Evolutionary conservation across 2,888 invertebrate species (phyloP).

Genomic region (Nezara viridula): DNA sequence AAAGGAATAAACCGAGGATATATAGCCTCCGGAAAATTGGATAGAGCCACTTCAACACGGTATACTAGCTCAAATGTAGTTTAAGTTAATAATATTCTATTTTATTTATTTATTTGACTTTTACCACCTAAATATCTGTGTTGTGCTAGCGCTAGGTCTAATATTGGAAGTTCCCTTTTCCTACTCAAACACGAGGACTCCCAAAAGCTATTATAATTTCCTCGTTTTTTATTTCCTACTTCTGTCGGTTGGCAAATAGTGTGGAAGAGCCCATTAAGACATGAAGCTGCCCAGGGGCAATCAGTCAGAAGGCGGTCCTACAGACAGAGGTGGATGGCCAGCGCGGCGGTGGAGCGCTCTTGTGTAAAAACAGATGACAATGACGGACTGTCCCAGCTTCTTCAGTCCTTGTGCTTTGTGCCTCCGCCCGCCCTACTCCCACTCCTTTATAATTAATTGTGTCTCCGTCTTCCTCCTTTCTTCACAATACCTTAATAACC

Average conservation of each 20-base stretch:
- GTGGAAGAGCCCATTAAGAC: neutral
- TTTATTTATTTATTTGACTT: too few species aligned
- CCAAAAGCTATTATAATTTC: neutral
- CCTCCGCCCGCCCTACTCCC: conserved; percentile 28
- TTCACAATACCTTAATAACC: neutral
- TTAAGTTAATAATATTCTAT: too few species aligned
- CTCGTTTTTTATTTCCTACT: neutral
- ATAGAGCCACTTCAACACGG: too few species aligned
- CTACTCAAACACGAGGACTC: neutral
- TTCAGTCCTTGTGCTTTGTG: neutral
- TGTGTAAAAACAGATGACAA: conserved; percentile 48
- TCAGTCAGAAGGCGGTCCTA: neutral
- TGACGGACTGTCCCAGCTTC: conserved; percentile 45
- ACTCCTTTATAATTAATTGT: conserved; percentile 33
- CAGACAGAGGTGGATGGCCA: neutral
- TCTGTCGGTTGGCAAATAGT: neutral
- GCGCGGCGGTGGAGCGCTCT: neutral
- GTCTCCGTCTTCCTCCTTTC: conserved; percentile 10
- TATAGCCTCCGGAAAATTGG: too few species aligned
- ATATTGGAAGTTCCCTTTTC: neutral
- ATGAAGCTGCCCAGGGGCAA: conserved; percentile 17
- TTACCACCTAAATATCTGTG: too few species aligned
- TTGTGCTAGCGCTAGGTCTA: too few species aligned
- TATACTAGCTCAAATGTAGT: too few species aligned
- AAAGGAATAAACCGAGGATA: too few species aligned